Conservation (phyloP, 1,140 invertebrate species). For the Aphidius gifuensis region DNA sequence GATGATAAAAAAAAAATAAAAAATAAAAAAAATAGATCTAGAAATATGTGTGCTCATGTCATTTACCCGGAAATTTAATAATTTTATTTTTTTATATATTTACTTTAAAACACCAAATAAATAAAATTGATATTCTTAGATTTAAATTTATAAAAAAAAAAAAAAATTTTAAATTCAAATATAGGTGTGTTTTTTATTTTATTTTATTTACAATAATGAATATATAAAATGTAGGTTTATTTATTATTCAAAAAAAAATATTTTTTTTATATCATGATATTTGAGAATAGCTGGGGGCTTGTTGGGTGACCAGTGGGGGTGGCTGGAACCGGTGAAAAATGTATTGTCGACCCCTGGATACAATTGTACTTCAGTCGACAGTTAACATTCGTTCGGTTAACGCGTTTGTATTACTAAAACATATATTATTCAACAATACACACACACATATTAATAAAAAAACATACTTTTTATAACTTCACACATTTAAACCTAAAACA, state of each 20-base stretch:
- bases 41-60: too few relatives aligned
- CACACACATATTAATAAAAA: background rate
- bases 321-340: constrained; percentile 32
- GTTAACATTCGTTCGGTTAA: constrained; percentile 37
- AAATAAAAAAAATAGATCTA: background rate
- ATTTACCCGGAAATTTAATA: constrained; percentile 11
- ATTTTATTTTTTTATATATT: background rate
- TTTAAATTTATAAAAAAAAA: too few relatives aligned
- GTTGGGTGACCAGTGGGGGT: constrained; percentile 21
- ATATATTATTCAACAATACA: background rate
- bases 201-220: background rate
- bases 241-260: background rate
- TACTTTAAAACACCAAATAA: too few relatives aligned
- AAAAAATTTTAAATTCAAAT: too few relatives aligned
- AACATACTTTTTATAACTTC: background rate
- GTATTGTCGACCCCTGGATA: constrained; percentile 38
- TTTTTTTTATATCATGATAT: constrained; percentile 12
- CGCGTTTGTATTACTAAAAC: constrained; percentile 16
- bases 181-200: too few relatives aligned
- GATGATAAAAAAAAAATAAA: background rate
- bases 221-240: background rate
- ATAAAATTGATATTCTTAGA: too few relatives aligned
- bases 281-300: constrained; percentile 29
- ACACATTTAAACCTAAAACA: background rate
- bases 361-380: constrained; percentile 28